phyloP scores from a whole-genome alignment of 2,888 invertebrate genomes.

The Osmoderma eremita region DNA sequence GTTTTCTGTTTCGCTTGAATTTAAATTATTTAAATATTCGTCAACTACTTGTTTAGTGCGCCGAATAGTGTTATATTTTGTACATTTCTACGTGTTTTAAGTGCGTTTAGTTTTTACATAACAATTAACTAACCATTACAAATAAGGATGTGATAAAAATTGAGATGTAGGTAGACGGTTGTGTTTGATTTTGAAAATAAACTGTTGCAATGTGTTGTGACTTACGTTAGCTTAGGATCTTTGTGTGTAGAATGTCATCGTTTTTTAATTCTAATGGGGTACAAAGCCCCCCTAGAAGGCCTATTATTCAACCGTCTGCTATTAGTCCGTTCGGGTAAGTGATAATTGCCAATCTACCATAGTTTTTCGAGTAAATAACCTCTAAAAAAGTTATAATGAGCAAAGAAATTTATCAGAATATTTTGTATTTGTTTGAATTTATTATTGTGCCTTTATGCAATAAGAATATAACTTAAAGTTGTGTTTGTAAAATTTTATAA shows the following conservation, averaged over 20 bases:
- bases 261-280: slow-evolving; percentile 55
- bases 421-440: too few species aligned
- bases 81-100: neutral
- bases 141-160: slow-evolving; percentile 16
- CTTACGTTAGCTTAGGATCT: slow-evolving; percentile 24
- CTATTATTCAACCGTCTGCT: slow-evolving; percentile 56
- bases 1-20: slow-evolving; percentile 26
- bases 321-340: slow-evolving; percentile 60
- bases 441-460: too few species aligned
- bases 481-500: too few species aligned
- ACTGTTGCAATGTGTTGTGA: slow-evolving; percentile 30
- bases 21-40: slow-evolving; percentile 29
- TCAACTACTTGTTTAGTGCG: neutral
- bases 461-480: too few species aligned
- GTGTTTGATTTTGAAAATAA: slow-evolving; percentile 3
- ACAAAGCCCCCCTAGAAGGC: slow-evolving; percentile 55
- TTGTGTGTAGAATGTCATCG: slow-evolving; percentile 46
- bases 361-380: neutral
- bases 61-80: neutral
- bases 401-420: neutral
- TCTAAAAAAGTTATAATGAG: neutral
- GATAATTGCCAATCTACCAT: neutral
- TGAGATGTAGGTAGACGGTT: slow-evolving; percentile 15
- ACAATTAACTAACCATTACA: neutral
- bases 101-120: neutral